These are phyloP conservation scores for Baccha elongata DNA, from an alignment of 2,888 invertebrate species.

Conservation along the genomic window DNA sequence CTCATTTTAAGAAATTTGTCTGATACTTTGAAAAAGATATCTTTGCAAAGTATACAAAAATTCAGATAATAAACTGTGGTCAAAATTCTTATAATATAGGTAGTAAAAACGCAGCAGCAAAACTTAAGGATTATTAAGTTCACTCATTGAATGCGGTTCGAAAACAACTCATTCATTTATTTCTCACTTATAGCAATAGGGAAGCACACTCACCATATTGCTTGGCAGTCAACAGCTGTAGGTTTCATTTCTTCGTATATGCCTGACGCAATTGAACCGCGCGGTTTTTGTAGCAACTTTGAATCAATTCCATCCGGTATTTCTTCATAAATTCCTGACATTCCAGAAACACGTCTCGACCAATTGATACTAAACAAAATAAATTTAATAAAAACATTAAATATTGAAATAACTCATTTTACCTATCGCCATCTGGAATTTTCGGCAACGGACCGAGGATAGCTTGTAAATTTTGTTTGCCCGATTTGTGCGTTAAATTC, in stretches of 20 bases:
- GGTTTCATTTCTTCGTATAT: constrained; percentile 82
- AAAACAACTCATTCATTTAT: no score
- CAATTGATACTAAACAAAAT: constrained; percentile 74
- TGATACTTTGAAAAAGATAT: no score
- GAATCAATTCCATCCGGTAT: constrained; percentile 77
- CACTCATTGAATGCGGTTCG: no score
- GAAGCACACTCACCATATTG: constrained; percentile 74
- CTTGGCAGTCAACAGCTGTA: constrained; percentile 70
- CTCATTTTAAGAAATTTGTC: no score
- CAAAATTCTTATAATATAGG: no score
- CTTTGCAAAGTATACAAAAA: no score
- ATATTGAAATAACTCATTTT: neutral
- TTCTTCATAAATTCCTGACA: constrained; percentile 82
- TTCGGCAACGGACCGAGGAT: constrained; percentile 81
- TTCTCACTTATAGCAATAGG: no score
- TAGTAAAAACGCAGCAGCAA: no score
- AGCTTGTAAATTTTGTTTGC: constrained; percentile 74
- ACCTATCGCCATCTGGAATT: constrained; percentile 78
- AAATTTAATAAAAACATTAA: neutral
- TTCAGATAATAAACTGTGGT: no score
- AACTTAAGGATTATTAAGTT: no score
- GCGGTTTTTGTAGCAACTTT: constrained; percentile 74
- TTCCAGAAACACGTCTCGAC: constrained; percentile 78
- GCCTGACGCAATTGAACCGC: constrained; percentile 81
- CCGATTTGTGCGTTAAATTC: constrained; percentile 33